phyloP scores from a whole-genome alignment of 2,888 invertebrate species.

The Pseudanteris insignis region DNA sequence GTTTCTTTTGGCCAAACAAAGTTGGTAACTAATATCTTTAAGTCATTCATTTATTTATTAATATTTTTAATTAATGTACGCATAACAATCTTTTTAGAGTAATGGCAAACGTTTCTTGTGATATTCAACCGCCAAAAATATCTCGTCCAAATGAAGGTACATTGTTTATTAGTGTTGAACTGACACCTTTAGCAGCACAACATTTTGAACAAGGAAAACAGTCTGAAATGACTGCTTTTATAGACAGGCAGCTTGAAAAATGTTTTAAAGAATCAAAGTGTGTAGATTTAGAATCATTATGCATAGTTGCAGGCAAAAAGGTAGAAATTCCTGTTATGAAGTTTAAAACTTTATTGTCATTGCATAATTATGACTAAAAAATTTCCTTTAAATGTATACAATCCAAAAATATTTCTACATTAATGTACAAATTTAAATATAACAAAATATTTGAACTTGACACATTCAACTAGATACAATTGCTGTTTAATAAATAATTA shows the following conservation, averaged over 20 bases:
- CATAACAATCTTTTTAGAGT: conserved; percentile 70
- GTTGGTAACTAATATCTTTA: conserved; percentile 64
- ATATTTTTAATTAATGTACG: not conserved
- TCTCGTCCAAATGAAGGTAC: conserved; percentile 90
- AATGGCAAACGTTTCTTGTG: conserved; percentile 87
- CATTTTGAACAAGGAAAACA: conserved; percentile 83
- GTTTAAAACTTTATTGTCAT: too few relatives aligned
- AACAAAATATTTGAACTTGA: too few relatives aligned
- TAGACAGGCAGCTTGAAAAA: conserved; percentile 85
- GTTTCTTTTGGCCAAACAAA: conserved; percentile 82
- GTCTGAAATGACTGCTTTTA: conserved; percentile 76
- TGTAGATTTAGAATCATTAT: conserved; percentile 92
- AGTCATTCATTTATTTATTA: not conserved
- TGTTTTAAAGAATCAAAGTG: conserved; percentile 91
- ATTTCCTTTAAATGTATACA: too few relatives aligned
- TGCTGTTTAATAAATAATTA: too few relatives aligned
- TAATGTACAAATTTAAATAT: too few relatives aligned
- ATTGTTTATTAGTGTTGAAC: conserved; percentile 84
- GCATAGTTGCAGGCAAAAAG: conserved; percentile 91
- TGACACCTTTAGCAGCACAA: conserved; percentile 86
- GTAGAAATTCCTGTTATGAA: too few relatives aligned
- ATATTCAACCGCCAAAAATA: conserved; percentile 84
- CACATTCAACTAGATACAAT: too few relatives aligned
- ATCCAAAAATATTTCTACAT: too few relatives aligned
- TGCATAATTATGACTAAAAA: too few relatives aligned